These are phyloP conservation scores for Synanthedon vespiformis DNA, from an alignment of 2,888 invertebrate genomes.

Conservation along the genomic window DNA sequence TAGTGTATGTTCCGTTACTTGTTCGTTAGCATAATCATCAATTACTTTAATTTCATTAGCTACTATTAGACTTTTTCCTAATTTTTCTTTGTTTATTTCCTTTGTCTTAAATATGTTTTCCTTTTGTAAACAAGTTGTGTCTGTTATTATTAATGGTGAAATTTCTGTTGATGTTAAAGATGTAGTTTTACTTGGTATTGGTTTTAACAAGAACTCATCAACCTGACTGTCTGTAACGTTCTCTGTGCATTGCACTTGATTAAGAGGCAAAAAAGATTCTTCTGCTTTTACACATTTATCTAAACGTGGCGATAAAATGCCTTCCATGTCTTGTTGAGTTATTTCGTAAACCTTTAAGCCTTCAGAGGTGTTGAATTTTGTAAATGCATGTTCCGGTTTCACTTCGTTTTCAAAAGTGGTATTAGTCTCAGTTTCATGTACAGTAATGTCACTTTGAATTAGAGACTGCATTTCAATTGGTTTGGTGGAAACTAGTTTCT, in stretches of 20 bases:
- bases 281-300: constrained; percentile 33
- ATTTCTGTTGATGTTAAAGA: constrained; percentile 35
- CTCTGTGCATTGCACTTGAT: constrained; percentile 50
- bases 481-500: constrained; percentile 18
- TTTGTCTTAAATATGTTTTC: constrained; percentile 41
- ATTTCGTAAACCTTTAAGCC: constrained; percentile 44
- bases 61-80: constrained; percentile 31
- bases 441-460: constrained; percentile 27
- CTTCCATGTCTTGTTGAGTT: constrained; percentile 35
- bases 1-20: constrained; percentile 26
- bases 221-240: constrained; percentile 33
- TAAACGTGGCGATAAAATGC: constrained; percentile 21
- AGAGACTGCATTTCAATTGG: constrained; percentile 30
- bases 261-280: constrained; percentile 34
- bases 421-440: constrained; percentile 39
- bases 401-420: constrained; percentile 18
- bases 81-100: constrained; percentile 31
- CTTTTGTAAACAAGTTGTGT: constrained; percentile 42
- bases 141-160: constrained; percentile 43
- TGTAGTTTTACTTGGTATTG: constrained; percentile 25
- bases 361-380: constrained; percentile 30
- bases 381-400: constrained; percentile 26
- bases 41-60: constrained; percentile 40
- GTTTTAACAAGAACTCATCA: constrained; percentile 28
- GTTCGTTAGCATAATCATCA: constrained; percentile 42